phyloP scores from a whole-genome alignment of 2,113 vertebrate species.

The Mus spicilegus region DNA sequence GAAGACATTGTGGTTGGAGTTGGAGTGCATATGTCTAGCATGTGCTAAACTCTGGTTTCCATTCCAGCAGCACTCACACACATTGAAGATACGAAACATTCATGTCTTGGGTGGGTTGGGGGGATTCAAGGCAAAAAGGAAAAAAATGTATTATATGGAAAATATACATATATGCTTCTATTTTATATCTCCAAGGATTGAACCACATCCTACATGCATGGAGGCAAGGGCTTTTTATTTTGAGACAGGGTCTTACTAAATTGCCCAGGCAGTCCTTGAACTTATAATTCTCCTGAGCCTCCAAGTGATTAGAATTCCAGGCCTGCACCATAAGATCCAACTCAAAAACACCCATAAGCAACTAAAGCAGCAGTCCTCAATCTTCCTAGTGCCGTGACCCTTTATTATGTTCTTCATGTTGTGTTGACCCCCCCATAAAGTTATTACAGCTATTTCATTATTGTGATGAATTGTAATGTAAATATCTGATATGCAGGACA shows the following conservation, averaged over 20 bases:
- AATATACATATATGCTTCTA: neutral
- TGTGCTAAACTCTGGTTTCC: neutral
- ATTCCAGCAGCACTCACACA: neutral
- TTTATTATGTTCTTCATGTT: neutral
- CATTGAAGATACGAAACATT: neutral
- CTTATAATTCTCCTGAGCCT: neutral
- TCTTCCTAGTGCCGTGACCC: neutral
- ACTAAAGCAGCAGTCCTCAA: too few species aligned
- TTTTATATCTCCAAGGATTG: neutral
- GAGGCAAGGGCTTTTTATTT: neutral
- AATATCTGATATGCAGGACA: neutral
- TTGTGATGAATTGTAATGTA: neutral
- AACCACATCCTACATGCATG: neutral
- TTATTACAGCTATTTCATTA: neutral
- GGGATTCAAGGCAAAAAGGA: neutral
- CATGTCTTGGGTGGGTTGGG: neutral
- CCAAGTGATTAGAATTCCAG: neutral
- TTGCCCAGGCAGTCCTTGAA: neutral
- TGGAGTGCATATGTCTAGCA: neutral
- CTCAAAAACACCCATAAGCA: constrained; percentile 1
- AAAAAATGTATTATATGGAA: neutral
- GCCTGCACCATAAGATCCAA: neutral
- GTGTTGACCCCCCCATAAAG: neutral
- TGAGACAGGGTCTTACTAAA: neutral
- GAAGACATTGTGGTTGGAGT: neutral